These are phyloP conservation scores for Arnoldichthys spilopterus DNA, from an alignment of 2,797 vertebrate genomes.

Conservation along the genomic window DNA sequence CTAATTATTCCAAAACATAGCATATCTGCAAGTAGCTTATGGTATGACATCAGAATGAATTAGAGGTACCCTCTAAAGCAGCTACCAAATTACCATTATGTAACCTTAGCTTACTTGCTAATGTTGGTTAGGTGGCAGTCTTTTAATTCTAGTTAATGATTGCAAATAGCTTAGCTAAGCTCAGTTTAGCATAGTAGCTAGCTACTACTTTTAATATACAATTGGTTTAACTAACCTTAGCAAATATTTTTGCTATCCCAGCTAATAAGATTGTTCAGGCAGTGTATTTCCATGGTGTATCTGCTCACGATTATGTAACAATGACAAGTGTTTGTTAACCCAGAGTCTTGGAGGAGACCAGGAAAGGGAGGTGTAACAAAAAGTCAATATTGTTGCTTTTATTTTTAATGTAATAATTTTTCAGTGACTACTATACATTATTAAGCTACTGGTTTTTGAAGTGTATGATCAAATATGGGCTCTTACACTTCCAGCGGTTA, in stretches of 20 bases:
- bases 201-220: not conserved
- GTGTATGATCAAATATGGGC: not conserved
- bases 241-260: not conserved
- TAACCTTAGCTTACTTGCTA: too few species aligned
- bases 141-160: not conserved
- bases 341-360: not conserved
- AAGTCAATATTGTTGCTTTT: not conserved
- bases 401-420: not conserved
- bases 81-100: too few species aligned
- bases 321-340: not conserved
- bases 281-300: not conserved
- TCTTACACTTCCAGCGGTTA: not conserved
- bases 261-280: not conserved
- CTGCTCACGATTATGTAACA: not conserved
- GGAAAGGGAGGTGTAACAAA: not conserved
- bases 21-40: too few species aligned
- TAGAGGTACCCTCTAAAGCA: too few species aligned
- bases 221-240: not conserved
- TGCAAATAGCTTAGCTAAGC: not conserved
- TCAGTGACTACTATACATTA: not conserved
- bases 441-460: not conserved
- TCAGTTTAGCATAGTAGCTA: not conserved
- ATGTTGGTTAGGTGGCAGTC: too few species aligned
- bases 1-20: conserved; percentile 48
- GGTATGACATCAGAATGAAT: too few species aligned